Base-by-base conservation (phyloP, 2,113 vertebrate species). In the Accipiter virgatus region DNA sequence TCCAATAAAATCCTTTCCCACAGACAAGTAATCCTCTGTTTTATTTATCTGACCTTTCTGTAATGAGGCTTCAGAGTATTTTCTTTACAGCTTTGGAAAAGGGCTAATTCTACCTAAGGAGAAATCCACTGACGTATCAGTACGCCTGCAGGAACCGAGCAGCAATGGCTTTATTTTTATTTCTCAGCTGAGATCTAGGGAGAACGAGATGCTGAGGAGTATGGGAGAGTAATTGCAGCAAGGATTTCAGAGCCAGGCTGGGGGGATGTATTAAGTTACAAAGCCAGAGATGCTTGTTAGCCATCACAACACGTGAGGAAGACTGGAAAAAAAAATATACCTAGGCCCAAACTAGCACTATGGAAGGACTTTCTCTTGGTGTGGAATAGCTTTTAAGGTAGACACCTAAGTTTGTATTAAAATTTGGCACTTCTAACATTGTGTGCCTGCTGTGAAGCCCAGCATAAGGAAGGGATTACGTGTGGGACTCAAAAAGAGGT, bases 1-100 rank as follows among this genome's bases (percentile, higher is more conserved):
- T 96, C 89, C 93, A 97, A 80, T 95, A 91, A 97, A 97, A 91
- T 91, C 90, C 84, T 96, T 97, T 97, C 95, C 94, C 97, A 97
- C 89, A 96, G 93, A 92, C 91, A 71, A 94, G 61, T 53, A 91
- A 95, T 93, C 66, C 78, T 92, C 66, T 79, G 52, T 88, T 97
- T 91, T 95, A 94, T 96, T 96, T 96, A 90, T 96, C 87, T 96
- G 91, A 95, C 94, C 96, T 97, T 97, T 97, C 87, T 45, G 16
- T 95, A 95, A 96, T 81, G 66, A 93, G 84, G 48, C 84, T 91
- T 87, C 81, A 38, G 87, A 91, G 93, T 63, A 91, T 95, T 95
- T 94, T 97, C 78, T 90, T 92, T 96, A 93, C 85, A 93, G 79
- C 87, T 96, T 94, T 0, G 63, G 89, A 88, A 96, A 95, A 91